Evolutionary conservation across 2,888 invertebrate genomes (phyloP), one percentile per base, ranked within the genome.

Genomic region (Pardosa pseudoannulata): DNA sequence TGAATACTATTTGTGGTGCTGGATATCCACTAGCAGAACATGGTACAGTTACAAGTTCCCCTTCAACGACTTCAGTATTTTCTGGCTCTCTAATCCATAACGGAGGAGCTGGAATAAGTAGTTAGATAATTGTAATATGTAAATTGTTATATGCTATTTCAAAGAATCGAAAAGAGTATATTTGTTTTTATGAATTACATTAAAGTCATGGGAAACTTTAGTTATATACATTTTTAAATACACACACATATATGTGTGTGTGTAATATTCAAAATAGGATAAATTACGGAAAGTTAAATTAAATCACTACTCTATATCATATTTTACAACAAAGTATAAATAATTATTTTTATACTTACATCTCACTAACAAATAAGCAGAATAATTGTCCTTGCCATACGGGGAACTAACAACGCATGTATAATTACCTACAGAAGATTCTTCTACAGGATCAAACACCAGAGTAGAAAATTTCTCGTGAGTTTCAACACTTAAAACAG

Each of bases 341-440:
- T n/a, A n/a, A n/a, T n/a, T n/a, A n/a, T n/a, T n/a, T n/a, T 56
- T 56, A n/a, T 31, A 5, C 29, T 79, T 79, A 85, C 85, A 78
- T 74, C 32, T 79, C 13, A 79, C 85, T 6, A 32, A 13, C 9
- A 85, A 56, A 62, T 67, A 73, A 3, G 79, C 68, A 16, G 79
- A 78, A 29, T 62, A 79, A n/a, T 31, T 85, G 16, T 74, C 79
- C 11, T 19, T 73, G 28, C 82, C 87, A 27, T 56, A 1, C 0
- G 41, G 39, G n/a, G 50, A 78, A 28, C 62, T 78, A 11, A 87
- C 82, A 0, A 62, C 13, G 28, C 87, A 87, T 0, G 87, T 78
- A 9, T 81, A 87, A 36, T 87, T 81, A 62, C 87, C 87, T 9
- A 46, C 39, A 23, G 76, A 76, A 0, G 28, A 32, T 1, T 76